Conservation (phyloP, 2,797 vertebrate species). For the Pipistrellus pipistrellus region DNA sequence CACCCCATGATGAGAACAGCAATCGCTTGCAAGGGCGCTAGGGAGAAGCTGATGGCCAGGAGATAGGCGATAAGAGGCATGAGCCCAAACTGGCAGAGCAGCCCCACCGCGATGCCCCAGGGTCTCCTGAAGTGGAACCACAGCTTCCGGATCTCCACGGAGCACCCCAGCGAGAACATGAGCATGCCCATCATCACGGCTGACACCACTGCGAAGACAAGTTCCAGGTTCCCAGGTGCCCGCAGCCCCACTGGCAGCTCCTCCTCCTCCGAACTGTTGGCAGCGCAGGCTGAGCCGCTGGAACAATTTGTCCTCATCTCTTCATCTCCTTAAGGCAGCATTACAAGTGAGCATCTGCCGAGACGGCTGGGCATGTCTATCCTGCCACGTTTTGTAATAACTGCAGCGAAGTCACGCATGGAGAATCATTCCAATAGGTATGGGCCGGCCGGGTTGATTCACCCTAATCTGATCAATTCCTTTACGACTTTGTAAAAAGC, state of each 20-base stretch:
- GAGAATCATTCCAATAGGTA: slow-evolving; percentile 18
- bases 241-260: background rate
- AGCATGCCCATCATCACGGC: slow-evolving; percentile 83
- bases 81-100: slow-evolving; percentile 88
- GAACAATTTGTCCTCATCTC: slow-evolving; percentile 73
- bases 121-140: slow-evolving; percentile 86
- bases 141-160: slow-evolving; percentile 84
- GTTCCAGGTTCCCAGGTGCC: slow-evolving; percentile 22
- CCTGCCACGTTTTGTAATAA: slow-evolving; percentile 61
- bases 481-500: slow-evolving; percentile 27
- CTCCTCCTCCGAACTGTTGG: slow-evolving; percentile 66
- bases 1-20: slow-evolving; percentile 87
- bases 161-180: slow-evolving; percentile 88
- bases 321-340: slow-evolving; percentile 56
- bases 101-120: slow-evolving; percentile 86
- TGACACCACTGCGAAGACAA: slow-evolving; percentile 70
- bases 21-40: slow-evolving; percentile 83
- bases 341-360: background rate
- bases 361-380: slow-evolving; percentile 19
- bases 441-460: slow-evolving; percentile 64
- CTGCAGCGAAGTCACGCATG: background rate
- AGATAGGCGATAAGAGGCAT: slow-evolving; percentile 88
- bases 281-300: slow-evolving; percentile 30
- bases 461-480: slow-evolving; percentile 52
- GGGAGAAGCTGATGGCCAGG: slow-evolving; percentile 81